A percentile compares a stretch with the other conserved stretches of the same genome.
phyloP scores from a whole-genome alignment of 2,888 invertebrate genomes.

The Cremastinae sp. region DNA sequence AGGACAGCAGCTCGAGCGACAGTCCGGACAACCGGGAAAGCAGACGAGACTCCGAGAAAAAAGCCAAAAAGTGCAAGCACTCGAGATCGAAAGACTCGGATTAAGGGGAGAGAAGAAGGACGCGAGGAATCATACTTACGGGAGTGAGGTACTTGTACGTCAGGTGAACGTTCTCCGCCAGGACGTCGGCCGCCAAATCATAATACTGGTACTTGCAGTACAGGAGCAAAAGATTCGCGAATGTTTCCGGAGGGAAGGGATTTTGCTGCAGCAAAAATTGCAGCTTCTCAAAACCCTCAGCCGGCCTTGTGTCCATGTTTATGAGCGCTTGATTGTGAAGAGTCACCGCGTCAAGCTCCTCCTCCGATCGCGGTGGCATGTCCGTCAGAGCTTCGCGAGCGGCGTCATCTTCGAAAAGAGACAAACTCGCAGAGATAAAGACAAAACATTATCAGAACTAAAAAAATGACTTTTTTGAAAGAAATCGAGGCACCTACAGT shows the following conservation, averaged over 20 bases:
- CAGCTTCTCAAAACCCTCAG: slow-evolving; percentile 96
- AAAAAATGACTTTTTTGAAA: neutral
- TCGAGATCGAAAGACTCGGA: slow-evolving; percentile 71
- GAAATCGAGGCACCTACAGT: slow-evolving; percentile 82
- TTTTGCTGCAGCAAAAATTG: slow-evolving; percentile 97
- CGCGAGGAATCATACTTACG: slow-evolving; percentile 81
- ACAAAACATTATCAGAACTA: neutral
- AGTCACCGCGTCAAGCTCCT: slow-evolving; percentile 98
- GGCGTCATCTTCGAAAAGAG: slow-evolving; percentile 84
- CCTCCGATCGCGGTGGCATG: slow-evolving; percentile 96
- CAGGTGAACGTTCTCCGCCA: slow-evolving; percentile 98
- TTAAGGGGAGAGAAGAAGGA: slow-evolving; percentile 44
- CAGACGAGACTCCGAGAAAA: slow-evolving; percentile 66
- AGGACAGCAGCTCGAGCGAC: slow-evolving; percentile 65
- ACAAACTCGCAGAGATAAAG: neutral
- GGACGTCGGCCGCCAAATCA: slow-evolving; percentile 97
- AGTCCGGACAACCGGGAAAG: slow-evolving; percentile 62
- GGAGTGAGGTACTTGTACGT: slow-evolving; percentile 97
- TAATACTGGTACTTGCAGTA: slow-evolving; percentile 99
- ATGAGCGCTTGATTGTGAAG: slow-evolving; percentile 97
- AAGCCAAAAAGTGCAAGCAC: slow-evolving; percentile 75
- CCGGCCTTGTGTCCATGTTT: slow-evolving; percentile 93
- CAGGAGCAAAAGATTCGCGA: slow-evolving; percentile 95
- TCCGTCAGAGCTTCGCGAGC: slow-evolving; percentile 93
- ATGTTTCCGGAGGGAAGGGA: slow-evolving; percentile 98